Conservation (phyloP, 1,140 invertebrate species). For the Lethrus apterus region DNA sequence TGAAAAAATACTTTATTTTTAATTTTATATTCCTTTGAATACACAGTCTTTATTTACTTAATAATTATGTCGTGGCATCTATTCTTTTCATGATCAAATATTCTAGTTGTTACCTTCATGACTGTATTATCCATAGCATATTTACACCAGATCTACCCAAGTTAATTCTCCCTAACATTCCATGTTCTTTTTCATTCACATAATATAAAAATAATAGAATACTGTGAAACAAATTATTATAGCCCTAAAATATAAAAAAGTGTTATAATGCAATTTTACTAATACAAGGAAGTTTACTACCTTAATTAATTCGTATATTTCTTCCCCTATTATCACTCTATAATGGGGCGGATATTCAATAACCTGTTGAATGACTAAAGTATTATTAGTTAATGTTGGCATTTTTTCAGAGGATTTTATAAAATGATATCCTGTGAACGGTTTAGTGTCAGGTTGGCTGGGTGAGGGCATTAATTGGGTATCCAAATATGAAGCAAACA, state of each 20-base stretch:
- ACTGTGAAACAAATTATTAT: slow-evolving; percentile 77
- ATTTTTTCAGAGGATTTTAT: slow-evolving; percentile 51
- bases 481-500: slow-evolving; percentile 75
- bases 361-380: slow-evolving; percentile 50
- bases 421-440: slow-evolving; percentile 59
- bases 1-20: no score
- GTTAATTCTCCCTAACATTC: slow-evolving; percentile 71
- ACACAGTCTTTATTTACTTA: no score
- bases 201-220: slow-evolving; percentile 71
- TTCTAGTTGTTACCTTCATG: neutral
- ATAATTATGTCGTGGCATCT: no score
- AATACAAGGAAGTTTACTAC: slow-evolving; percentile 36
- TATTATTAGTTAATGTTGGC: slow-evolving; percentile 37
- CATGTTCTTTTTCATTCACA: slow-evolving; percentile 65
- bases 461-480: slow-evolving; percentile 68
- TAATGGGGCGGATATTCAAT: slow-evolving; percentile 66
- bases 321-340: slow-evolving; percentile 55
- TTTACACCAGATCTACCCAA: slow-evolving; percentile 71
- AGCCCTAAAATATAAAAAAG: slow-evolving; percentile 60
- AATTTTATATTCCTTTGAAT: no score
- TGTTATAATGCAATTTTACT: no score
- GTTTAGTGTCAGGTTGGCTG: slow-evolving; percentile 64
- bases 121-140: slow-evolving; percentile 66
- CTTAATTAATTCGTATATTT: slow-evolving; percentile 57
- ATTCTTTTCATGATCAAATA: no score